Conservation (phyloP, 2,797 vertebrate genomes). For the Nannoperca australis region DNA sequence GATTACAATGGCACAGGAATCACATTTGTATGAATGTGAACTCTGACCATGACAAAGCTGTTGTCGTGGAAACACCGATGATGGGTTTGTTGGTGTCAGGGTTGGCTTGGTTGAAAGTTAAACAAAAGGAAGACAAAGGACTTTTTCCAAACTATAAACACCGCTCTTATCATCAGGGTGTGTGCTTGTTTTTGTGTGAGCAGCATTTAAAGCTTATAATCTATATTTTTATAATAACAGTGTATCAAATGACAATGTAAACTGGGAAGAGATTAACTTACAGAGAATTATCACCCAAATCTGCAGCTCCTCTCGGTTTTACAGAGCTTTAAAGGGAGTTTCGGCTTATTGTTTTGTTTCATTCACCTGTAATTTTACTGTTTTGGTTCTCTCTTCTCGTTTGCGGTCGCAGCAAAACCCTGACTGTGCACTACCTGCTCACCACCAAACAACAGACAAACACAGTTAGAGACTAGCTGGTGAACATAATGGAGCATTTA, state of each 20-base stretch:
- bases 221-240: not conserved
- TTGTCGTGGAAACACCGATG: constrained; percentile 78
- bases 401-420: no score
- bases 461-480: no score
- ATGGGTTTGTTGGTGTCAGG: constrained; percentile 80
- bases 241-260: not conserved
- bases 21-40: constrained; percentile 73
- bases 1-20: constrained; percentile 71
- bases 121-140: constrained; percentile 70
- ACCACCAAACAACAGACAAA: no score
- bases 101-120: constrained; percentile 66
- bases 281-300: no score
- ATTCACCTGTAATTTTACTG: no score
- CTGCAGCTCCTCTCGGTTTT: not conserved
- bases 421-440: no score
- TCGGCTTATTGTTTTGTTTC: no score
- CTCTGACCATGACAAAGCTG: constrained; percentile 70
- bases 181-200: constrained; percentile 19
- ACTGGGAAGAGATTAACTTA: not conserved
- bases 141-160: constrained; percentile 59
- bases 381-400: no score
- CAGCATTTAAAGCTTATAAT: not conserved
- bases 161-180: constrained; percentile 22
- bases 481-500: no score
- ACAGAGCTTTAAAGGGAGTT: no score